phyloP scores from a whole-genome alignment of 2,797 vertebrate species.

The Nasua narica region DNA sequence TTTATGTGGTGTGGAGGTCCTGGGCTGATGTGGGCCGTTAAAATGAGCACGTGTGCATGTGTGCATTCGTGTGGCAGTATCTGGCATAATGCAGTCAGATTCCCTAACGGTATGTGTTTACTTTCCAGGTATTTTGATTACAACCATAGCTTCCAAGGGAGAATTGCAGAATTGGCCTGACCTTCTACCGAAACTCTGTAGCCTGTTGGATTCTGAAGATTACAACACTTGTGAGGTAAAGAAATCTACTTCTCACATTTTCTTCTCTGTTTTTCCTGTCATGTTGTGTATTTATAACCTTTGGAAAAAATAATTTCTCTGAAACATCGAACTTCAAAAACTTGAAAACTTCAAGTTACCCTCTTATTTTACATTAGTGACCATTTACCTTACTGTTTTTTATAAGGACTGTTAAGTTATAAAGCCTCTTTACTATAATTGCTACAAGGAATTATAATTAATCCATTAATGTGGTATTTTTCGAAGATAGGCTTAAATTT shows the following conservation, averaged over 20 bases:
- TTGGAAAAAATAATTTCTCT: not conserved
- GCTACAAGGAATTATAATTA: not conserved
- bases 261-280: not conserved
- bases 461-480: not conserved
- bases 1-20: not conserved
- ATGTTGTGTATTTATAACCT: not conserved
- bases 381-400: not conserved
- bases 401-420: not conserved
- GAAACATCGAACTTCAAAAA: not conserved
- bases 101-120: constrained; percentile 36
- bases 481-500: not conserved
- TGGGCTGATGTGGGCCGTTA: not conserved
- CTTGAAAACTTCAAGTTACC: not conserved
- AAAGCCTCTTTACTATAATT: constrained; percentile 14
- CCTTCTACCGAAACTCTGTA: constrained; percentile 96
- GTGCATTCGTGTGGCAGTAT: not conserved
- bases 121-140: constrained; percentile 94
- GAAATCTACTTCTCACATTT: not conserved
- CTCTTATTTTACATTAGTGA: constrained; percentile 25
- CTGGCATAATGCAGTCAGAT: not conserved
- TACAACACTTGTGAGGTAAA: constrained; percentile 98
- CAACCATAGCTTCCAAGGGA: constrained; percentile 98
- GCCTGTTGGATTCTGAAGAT: constrained; percentile 96
- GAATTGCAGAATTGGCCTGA: constrained; percentile 99
- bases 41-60: not conserved